Evolutionary conservation across 2,888 invertebrate species (phyloP).

Genomic region (Melangyna quadrimaculata): DNA sequence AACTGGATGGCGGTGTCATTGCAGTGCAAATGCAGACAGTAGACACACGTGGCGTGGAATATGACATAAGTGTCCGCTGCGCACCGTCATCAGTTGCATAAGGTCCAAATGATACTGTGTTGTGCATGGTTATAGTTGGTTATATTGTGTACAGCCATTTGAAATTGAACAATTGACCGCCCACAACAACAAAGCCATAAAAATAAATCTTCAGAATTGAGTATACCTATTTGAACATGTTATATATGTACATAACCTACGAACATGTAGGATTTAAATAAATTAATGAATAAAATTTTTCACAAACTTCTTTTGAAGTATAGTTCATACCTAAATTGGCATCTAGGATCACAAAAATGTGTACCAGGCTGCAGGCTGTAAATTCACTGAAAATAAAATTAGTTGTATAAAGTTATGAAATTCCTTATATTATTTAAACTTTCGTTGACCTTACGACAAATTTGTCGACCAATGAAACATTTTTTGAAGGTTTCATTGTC

Average conservation of each 20-base stretch:
- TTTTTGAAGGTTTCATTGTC: too few species aligned
- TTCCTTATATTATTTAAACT: too few species aligned
- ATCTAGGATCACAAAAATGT: too few species aligned
- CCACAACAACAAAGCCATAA: conserved; percentile 11
- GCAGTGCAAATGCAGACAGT: neutral
- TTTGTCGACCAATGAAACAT: too few species aligned
- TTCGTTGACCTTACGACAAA: too few species aligned
- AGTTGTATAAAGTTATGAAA: too few species aligned
- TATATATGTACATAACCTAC: too few species aligned
- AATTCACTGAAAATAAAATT: too few species aligned
- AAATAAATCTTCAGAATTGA: neutral
- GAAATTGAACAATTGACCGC: conserved; percentile 50
- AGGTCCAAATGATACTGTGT: neutral
- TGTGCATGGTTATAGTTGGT: conserved; percentile 1
- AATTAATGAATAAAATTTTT: too few species aligned
- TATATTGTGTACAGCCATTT: conserved; percentile 23
- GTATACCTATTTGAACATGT: neutral
- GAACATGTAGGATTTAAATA: neutral
- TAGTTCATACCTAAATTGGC: too few species aligned
- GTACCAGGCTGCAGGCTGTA: too few species aligned
- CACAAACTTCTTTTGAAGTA: too few species aligned
- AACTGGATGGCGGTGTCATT: conserved; percentile 23
- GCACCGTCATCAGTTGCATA: conserved; percentile 4
- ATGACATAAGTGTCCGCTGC: conserved; percentile 62
- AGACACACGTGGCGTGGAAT: conserved; percentile 65